phyloP scores from a whole-genome alignment of 2,113 vertebrate species.

The Calyptommatus sinebrachiatus region DNA sequence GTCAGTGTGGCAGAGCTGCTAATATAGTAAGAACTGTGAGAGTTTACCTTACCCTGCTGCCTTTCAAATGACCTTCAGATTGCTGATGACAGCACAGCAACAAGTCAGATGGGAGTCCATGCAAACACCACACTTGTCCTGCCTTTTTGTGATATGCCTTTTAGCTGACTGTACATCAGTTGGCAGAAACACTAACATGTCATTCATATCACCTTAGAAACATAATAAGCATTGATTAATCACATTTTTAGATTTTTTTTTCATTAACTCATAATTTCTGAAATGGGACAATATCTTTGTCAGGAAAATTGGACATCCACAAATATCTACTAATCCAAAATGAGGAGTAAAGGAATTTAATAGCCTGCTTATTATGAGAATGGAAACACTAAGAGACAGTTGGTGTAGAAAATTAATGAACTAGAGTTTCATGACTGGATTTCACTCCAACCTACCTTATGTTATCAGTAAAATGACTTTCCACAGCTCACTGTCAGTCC shows the following conservation, averaged over 20 bases:
- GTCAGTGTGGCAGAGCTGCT: too few relatives aligned
- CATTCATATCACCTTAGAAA: conserved; percentile 66
- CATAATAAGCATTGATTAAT: conserved; percentile 44
- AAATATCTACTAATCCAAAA: conserved; percentile 63
- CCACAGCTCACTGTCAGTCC: conserved; percentile 62
- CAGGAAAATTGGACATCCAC: conserved; percentile 54
- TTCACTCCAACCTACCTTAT: conserved; percentile 70
- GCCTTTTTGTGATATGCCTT: conserved; percentile 68
- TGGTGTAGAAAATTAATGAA: conserved; percentile 72
- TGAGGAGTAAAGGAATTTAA: conserved; percentile 63
- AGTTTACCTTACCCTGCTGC: too few relatives aligned
- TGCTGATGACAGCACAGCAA: too few relatives aligned
- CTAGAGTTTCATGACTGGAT: conserved; percentile 69
- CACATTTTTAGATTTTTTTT: conserved; percentile 40
- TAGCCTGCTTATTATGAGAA: conserved; percentile 68
- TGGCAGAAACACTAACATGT: conserved; percentile 62
- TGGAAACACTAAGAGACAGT: conserved; percentile 70
- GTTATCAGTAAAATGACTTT: conserved; percentile 70
- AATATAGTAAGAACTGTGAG: too few relatives aligned
- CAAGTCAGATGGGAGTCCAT: too few relatives aligned
- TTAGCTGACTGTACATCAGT: conserved; percentile 67
- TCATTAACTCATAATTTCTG: conserved; percentile 39
- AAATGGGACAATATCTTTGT: conserved; percentile 34
- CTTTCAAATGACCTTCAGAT: too few relatives aligned
- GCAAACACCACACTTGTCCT: not conserved